Conservation (phyloP, 2,888 invertebrate species). For the Ellobium chinense region DNA sequence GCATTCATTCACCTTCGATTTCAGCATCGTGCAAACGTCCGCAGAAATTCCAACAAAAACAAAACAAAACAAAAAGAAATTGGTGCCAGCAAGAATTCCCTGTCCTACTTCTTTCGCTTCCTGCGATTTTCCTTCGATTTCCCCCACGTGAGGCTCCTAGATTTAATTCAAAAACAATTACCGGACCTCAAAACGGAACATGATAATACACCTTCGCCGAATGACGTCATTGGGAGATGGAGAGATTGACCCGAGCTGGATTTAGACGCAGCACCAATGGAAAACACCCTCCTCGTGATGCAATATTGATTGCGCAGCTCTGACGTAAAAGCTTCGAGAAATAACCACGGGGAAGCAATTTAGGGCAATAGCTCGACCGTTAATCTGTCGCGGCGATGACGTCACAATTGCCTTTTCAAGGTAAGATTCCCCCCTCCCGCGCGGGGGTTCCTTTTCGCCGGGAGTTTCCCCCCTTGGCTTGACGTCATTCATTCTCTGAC, state of each 20-base stretch:
- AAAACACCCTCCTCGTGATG: slow-evolving; percentile 13
- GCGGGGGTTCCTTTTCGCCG: not conserved
- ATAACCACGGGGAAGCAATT: slow-evolving; percentile 17
- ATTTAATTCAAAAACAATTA: slow-evolving; percentile 24
- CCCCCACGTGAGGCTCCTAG: not conserved
- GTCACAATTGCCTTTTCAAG: slow-evolving; percentile 32
- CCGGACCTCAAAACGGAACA: not conserved
- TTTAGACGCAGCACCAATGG: not conserved
- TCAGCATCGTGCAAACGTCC: too few relatives aligned
- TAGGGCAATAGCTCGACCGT: slow-evolving; percentile 14
- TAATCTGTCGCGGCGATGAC: slow-evolving; percentile 36
- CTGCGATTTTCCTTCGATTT: not conserved
- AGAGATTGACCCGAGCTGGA: not conserved
- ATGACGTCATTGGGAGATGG: slow-evolving; percentile 17
- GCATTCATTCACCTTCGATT: too few relatives aligned
- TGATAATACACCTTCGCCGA: not conserved
- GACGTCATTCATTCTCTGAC: slow-evolving; percentile 16
- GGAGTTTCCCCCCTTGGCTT: slow-evolving; percentile 8
- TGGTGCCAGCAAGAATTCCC: not conserved
- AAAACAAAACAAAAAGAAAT: not conserved
- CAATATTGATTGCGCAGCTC: slow-evolving; percentile 13
- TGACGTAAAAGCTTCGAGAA: slow-evolving; percentile 11
- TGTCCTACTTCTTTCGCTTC: not conserved
- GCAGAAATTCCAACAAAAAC: too few relatives aligned
- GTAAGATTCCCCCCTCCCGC: slow-evolving; percentile 1